These are phyloP conservation scores for Nymphalis urticae DNA, from an alignment of 2,888 invertebrate species.

Conservation along the genomic window DNA sequence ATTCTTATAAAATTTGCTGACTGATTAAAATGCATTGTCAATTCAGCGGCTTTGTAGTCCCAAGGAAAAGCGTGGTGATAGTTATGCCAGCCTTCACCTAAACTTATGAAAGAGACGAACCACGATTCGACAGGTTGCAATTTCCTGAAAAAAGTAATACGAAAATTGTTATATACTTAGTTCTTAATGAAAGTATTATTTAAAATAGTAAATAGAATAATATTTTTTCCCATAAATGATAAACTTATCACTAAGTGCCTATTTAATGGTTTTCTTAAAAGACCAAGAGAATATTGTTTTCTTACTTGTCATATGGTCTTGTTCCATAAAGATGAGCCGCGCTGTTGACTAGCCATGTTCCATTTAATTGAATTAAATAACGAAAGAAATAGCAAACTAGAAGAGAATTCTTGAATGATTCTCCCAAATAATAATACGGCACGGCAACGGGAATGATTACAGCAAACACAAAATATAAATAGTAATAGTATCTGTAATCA, in stretches of 20 bases:
- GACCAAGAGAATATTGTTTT: neutral
- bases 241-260: too few relatives aligned
- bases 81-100: constrained; percentile 96
- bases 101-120: constrained; percentile 85
- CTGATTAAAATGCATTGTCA: constrained; percentile 83
- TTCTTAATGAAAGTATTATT: too few relatives aligned
- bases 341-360: constrained; percentile 92
- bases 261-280: neutral
- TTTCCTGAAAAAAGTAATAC: constrained; percentile 70
- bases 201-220: too few relatives aligned
- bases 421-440: constrained; percentile 86
- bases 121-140: constrained; percentile 90
- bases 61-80: constrained; percentile 96
- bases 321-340: constrained; percentile 90
- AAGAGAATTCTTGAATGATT: constrained; percentile 82
- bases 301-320: constrained; percentile 88
- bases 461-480: constrained; percentile 81
- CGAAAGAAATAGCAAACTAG: constrained; percentile 83
- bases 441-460: constrained; percentile 83
- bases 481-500: constrained; percentile 84
- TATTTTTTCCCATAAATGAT: too few relatives aligned
- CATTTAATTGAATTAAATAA: constrained; percentile 84
- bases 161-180: neutral
- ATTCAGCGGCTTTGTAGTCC: constrained; percentile 96
- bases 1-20: constrained; percentile 84